These are phyloP conservation scores for Oophaga sylvatica DNA, from an alignment of 2,797 vertebrate species.

Conservation along the genomic window DNA sequence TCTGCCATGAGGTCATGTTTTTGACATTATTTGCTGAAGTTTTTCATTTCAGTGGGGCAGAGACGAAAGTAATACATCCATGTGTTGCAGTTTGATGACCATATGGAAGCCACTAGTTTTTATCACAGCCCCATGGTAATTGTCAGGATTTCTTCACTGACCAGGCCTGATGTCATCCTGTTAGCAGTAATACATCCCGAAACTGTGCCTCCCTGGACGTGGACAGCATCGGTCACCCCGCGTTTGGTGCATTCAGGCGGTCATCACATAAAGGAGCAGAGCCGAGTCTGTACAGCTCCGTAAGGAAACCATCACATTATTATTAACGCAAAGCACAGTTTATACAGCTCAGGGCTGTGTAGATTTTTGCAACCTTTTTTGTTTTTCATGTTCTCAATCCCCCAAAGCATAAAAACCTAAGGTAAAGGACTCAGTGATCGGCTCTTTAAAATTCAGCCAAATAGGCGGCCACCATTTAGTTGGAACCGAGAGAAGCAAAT, in stretches of 20 bases:
- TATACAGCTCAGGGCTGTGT: background rate
- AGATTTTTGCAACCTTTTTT: background rate
- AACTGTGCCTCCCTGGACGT: background rate
- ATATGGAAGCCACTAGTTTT: slow-evolving; percentile 61
- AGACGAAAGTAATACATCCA: slow-evolving; percentile 58
- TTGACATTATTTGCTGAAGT: slow-evolving; percentile 55
- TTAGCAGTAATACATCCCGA: slow-evolving; percentile 11
- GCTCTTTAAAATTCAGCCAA: no score
- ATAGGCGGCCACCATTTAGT: no score
- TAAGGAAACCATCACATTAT: no score
- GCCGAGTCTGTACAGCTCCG: background rate
- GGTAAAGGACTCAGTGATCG: no score
- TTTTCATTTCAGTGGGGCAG: slow-evolving; percentile 52
- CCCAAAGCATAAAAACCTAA: no score
- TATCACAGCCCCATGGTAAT: slow-evolving; percentile 50
- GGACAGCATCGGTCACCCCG: background rate
- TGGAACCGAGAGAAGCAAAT: no score
- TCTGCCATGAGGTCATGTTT: slow-evolving; percentile 61
- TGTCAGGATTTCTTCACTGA: slow-evolving; percentile 49
- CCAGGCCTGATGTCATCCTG: slow-evolving; percentile 29
- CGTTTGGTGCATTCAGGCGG: background rate
- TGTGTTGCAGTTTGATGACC: slow-evolving; percentile 57
- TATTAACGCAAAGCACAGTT: background rate
- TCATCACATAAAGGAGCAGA: background rate
- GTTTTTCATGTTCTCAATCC: no score